phyloP scores from a whole-genome alignment of 2,888 invertebrate species.

The Rugalucina vietnamica region DNA sequence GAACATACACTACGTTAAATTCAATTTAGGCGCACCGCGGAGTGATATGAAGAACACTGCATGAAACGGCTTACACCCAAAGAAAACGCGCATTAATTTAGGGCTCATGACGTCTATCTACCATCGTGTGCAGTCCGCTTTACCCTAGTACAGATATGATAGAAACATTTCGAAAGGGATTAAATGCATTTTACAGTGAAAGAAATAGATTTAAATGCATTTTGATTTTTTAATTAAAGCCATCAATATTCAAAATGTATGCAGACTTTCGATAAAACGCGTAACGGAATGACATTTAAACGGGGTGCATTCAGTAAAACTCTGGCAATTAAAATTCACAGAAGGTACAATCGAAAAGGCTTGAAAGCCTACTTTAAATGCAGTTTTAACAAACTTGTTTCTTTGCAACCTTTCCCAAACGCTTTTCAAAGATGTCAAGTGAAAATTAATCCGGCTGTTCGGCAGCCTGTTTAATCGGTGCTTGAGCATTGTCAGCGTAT shows the following conservation, averaged over 20 bases:
- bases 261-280: background rate
- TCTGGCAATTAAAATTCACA: background rate
- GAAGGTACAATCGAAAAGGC: background rate
- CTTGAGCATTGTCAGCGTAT: background rate
- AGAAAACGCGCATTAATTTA: conserved; percentile 9
- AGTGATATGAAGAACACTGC: conserved; percentile 14
- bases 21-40: conserved; percentile 15
- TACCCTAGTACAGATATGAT: conserved; percentile 16
- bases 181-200: conserved; percentile 14
- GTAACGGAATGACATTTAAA: background rate
- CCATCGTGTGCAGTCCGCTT: conserved; percentile 4
- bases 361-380: background rate
- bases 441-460: background rate
- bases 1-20: conserved; percentile 16
- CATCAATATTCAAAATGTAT: conserved; percentile 12
- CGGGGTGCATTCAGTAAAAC: conserved; percentile 6
- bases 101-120: conserved; percentile 7
- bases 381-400: background rate
- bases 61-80: conserved; percentile 3
- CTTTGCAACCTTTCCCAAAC: background rate
- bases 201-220: conserved; percentile 16
- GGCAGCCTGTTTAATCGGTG: background rate
- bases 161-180: background rate
- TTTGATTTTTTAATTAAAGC: conserved; percentile 5
- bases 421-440: background rate